phyloP scores from a whole-genome alignment of 1,140 invertebrate genomes.

The Neodiprion pinetum region DNA sequence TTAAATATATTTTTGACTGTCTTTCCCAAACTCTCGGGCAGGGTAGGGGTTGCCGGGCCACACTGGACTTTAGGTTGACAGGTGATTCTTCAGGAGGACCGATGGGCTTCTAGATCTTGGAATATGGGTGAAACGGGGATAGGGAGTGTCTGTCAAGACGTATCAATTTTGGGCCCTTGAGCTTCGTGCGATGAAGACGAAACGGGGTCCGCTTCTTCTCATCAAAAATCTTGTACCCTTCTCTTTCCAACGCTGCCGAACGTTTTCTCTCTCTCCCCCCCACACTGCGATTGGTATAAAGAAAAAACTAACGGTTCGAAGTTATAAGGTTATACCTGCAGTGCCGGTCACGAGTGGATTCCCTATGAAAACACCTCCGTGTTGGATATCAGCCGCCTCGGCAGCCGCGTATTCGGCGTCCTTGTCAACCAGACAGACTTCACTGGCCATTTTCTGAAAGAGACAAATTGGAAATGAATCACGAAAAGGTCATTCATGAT shows the following conservation, averaged over 20 bases:
- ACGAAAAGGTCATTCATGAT: constrained; percentile 14
- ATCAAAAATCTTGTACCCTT: not conserved
- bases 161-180: constrained; percentile 30
- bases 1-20: constrained; percentile 27
- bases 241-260: not conserved
- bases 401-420: constrained; percentile 43
- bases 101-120: constrained; percentile 28
- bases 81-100: constrained; percentile 27
- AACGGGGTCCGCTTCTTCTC: not conserved
- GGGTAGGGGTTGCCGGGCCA: constrained; percentile 14
- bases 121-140: constrained; percentile 15
- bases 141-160: constrained; percentile 28
- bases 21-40: not conserved
- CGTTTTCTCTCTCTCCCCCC: no score
- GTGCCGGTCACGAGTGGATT: constrained; percentile 47
- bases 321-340: constrained; percentile 32
- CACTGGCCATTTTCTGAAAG: constrained; percentile 44
- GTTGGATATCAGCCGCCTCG: constrained; percentile 50
- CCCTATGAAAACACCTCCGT: constrained; percentile 48
- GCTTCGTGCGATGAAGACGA: constrained; percentile 18
- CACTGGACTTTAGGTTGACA: constrained; percentile 15
- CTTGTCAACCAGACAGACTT: constrained; percentile 51
- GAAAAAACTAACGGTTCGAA: no score
- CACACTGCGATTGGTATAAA: no score
- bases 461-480: not conserved